Evolutionary conservation across 2,888 invertebrate genomes (phyloP).

Genomic region (Galerucella nymphaeae): DNA sequence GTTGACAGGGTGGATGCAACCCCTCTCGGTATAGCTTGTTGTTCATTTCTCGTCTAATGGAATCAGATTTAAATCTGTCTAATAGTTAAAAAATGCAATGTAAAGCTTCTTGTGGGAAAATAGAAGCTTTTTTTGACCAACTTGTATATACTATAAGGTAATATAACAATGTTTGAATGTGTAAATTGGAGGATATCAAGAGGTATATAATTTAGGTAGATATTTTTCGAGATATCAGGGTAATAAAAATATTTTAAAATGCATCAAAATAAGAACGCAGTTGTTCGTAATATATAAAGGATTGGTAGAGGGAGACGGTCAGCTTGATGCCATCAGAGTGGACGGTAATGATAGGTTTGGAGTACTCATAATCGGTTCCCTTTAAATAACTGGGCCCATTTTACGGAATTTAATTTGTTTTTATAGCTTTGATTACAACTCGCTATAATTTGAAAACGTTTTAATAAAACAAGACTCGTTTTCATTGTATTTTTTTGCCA

Average conservation of each 20-base stretch:
- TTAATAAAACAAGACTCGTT: conserved; percentile 61
- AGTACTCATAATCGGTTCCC: conserved; percentile 64
- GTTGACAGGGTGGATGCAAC: conserved; percentile 57
- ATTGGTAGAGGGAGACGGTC: conserved; percentile 49
- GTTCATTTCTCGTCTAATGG: conserved; percentile 55
- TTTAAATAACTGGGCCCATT: conserved; percentile 65
- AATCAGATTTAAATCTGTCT: conserved; percentile 54
- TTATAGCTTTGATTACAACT: conserved; percentile 67
- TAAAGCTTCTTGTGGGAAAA: conserved; percentile 46
- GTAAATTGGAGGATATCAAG: conserved; percentile 39
- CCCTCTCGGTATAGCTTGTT: conserved; percentile 39
- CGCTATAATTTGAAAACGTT: conserved; percentile 65
- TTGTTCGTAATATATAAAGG: conserved; percentile 50
- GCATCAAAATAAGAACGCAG: conserved; percentile 60
- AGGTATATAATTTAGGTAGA: conserved; percentile 48
- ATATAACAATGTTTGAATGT: conserved; percentile 36
- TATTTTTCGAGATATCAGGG: conserved; percentile 51
- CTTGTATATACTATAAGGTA: conserved; percentile 2
- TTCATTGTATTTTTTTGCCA: conserved; percentile 56
- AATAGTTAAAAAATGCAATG: conserved; percentile 58
- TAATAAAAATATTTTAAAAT: conserved; percentile 61
- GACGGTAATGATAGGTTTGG: conserved; percentile 64
- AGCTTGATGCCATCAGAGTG: conserved; percentile 58
- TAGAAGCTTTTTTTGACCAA: too few relatives aligned
- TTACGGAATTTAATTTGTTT: conserved; percentile 67